Conservation (phyloP, 2,113 vertebrate species). For the Guaruba guarouba region DNA sequence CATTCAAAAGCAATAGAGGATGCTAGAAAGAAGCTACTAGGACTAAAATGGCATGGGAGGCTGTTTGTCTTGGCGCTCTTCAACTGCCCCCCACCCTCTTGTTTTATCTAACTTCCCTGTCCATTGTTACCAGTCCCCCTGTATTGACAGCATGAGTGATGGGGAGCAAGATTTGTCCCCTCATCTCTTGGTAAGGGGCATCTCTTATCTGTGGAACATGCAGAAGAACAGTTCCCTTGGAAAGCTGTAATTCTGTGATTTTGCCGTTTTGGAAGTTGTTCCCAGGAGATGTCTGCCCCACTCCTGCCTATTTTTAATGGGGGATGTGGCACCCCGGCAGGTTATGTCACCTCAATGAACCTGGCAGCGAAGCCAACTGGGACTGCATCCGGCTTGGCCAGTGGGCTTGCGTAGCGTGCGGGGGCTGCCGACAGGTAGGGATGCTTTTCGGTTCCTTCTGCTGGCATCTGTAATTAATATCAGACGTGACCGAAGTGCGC, state of each 20-base stretch:
- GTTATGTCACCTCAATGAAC: not conserved
- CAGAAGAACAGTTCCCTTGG: not conserved
- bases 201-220: not conserved
- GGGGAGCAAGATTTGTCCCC: fast-evolving
- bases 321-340: not conserved
- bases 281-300: not conserved
- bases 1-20: not conserved
- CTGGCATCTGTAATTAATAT: not conserved
- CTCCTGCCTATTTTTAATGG: fast-evolving
- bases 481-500: not conserved
- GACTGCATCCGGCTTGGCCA: not conserved
- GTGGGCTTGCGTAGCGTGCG: fast-evolving
- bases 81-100: not conserved
- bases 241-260: not conserved
- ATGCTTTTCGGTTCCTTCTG: fast-evolving
- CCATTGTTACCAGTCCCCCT: fast-evolving
- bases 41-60: not conserved
- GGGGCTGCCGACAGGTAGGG: fast-evolving
- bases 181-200: not conserved
- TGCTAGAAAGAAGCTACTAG: not conserved
- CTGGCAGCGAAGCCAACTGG: not conserved
- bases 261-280: not conserved
- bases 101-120: not conserved
- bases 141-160: fast-evolving
- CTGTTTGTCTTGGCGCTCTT: not conserved